Evolutionary conservation across 2,888 invertebrate genomes (phyloP), one percentile per base, ranked within the genome.

Genomic region (Gari tellinella): DNA sequence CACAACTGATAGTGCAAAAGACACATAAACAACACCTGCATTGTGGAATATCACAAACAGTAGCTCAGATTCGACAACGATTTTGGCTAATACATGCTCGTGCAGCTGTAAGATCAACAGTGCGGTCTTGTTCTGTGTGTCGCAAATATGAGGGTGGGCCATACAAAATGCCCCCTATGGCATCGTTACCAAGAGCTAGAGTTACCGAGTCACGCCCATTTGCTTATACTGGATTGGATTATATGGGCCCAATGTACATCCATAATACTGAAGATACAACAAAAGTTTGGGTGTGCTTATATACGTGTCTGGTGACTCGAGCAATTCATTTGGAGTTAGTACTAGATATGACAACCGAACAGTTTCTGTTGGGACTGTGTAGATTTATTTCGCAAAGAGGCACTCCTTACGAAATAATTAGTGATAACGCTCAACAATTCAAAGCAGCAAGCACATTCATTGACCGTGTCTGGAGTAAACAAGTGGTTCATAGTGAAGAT

Each of bases 261-360:
- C 66, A 57, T 49, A 25, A 23, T 25, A 10, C 25, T 37, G 45
- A 51, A 5, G 45, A 25, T 19, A 19, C 17, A n/a, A 61, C 40
- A 31, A 72, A 72, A 53, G 21, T 56, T 14, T 72, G 72, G 68
- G 46, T 74, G 14, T 73, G 73, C 38, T 58, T 73, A 31, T 73
- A 60, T 15, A 67, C 67, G 15, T 58, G 58, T 14, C 26, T 53
- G 0, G 57, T 64, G 10, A 64, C 60, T 2, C 57, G 64, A 10
- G 64, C 64, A 2, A 26, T 64, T 8, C 70, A 70, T 43, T 21
- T 64, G n/a, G 51, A 26, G 15, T 26, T 62, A 17, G 21, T 60
- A 14, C 14, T 31, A 1, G 55, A 53, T 15, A 37, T 68, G 51
- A 19, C 68, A 14, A 23, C 68, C 25, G 41, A 48, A 14, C 51